Percentiles rank a stretch among this genome's conserved stretches.
These are phyloP conservation scores for Nebria salina DNA, from an alignment of 2,888 invertebrate species.

Conservation along the genomic window DNA sequence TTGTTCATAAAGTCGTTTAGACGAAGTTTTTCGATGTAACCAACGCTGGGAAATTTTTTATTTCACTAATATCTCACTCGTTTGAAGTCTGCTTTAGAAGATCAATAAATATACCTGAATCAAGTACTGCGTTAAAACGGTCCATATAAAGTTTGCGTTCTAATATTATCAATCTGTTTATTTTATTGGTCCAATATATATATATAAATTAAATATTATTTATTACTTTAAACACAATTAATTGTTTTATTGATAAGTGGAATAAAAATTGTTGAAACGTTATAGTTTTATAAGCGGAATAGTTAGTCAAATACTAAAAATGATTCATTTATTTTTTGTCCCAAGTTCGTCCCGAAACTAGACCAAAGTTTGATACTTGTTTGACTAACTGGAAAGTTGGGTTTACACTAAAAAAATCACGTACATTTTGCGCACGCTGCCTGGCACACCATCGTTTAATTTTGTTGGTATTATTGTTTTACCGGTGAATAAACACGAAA, in stretches of 20 bases:
- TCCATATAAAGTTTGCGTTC: conserved; percentile 43
- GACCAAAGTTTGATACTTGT: conserved; percentile 46
- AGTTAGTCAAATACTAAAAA: conserved; percentile 18
- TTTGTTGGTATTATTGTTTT: not conserved
- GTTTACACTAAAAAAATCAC: conserved; percentile 31
- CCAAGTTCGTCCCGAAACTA: conserved; percentile 30
- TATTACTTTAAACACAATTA: conserved; percentile 14
- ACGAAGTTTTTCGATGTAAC: conserved; percentile 13
- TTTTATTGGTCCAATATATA: conserved; percentile 30
- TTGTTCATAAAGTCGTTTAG: conserved; percentile 12
- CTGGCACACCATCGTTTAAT: not conserved
- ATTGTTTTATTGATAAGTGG: not conserved
- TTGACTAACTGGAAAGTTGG: conserved; percentile 42
- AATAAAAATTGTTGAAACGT: not conserved
- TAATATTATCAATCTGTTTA: conserved; percentile 35
- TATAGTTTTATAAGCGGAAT: conserved; percentile 13
- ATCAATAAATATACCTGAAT: conserved; percentile 43
- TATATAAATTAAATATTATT: conserved; percentile 26
- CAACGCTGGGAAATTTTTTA: not conserved
- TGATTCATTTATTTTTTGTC: conserved; percentile 28
- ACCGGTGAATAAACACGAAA: not conserved
- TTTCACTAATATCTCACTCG: conserved; percentile 42
- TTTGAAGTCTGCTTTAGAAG: conserved; percentile 45
- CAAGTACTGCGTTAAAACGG: conserved; percentile 46
- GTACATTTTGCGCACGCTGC: conserved; percentile 32